Conservation (phyloP, 2,888 invertebrate species). For the Synanthedon myopaeformis region DNA sequence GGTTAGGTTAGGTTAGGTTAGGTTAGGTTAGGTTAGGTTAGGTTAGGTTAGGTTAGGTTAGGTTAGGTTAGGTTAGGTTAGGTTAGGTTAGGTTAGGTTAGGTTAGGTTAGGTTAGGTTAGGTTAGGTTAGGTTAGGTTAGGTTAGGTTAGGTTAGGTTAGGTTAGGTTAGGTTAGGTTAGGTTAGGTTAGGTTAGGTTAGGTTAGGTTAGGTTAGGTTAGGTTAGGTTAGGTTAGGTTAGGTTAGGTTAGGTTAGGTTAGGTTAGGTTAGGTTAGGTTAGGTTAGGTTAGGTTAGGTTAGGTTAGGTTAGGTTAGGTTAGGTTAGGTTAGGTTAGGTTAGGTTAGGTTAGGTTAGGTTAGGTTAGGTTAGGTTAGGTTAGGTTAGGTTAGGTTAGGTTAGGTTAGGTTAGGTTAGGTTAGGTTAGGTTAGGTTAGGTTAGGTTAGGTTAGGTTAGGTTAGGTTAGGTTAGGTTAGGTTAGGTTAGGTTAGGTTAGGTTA, state of each 20-base stretch:
- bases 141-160: conserved; percentile 2
- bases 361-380: conserved; percentile 1
- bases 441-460: neutral
- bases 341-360: conserved; percentile 4
- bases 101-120: conserved; percentile 6
- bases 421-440: conserved; percentile 3
- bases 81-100: conserved; percentile 7
- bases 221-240: conserved; percentile 2
- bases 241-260: neutral
- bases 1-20: conserved; percentile 11
- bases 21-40: conserved; percentile 10
- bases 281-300: conserved; percentile 2
- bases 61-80: neutral
- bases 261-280: conserved; percentile 1
- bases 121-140: conserved; percentile 4
- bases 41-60: conserved; percentile 7
- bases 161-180: conserved; percentile 2
- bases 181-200: conserved; percentile 2
- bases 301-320: conserved; percentile 2
- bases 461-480: conserved; percentile 6
- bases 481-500: conserved; percentile 8
- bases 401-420: conserved; percentile 12
- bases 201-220: conserved; percentile 2
- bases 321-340: conserved; percentile 3
- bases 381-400: conserved; percentile 1